Percentiles rank a stretch among this genome's conserved stretches.
Conservation (phyloP, 2,888 invertebrate species). For the Tuberolachnus salignus region DNA sequence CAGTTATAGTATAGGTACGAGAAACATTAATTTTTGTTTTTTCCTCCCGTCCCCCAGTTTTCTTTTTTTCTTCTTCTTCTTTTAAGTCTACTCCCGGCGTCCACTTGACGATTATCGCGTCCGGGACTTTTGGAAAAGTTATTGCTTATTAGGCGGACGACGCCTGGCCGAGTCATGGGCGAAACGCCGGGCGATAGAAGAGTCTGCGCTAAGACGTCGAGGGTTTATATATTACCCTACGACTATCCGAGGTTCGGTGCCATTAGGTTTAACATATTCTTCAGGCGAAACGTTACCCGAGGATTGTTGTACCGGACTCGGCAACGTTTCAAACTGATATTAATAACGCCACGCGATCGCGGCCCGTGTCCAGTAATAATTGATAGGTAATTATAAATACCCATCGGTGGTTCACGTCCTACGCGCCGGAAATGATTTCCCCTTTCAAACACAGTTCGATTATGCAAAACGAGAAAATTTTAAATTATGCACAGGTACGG, state of each 20-base stretch:
- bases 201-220: neutral
- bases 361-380: too few relatives aligned
- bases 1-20: neutral
- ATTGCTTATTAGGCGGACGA: conserved; percentile 1
- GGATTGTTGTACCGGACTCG: neutral
- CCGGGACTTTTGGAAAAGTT: conserved; percentile 7
- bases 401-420: too few relatives aligned
- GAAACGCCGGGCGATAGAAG: neutral
- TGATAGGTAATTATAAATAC: too few relatives aligned
- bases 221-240: neutral
- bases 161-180: conserved; percentile 2
- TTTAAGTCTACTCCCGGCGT: neutral
- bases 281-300: neutral
- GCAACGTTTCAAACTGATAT: neutral
- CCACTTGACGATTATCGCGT: conserved; percentile 8
- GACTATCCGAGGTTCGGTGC: neutral
- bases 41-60: too few relatives aligned
- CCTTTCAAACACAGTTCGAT: too few relatives aligned
- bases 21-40: too few relatives aligned
- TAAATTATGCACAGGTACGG: too few relatives aligned
- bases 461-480: too few relatives aligned
- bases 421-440: too few relatives aligned
- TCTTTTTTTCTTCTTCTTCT: too few relatives aligned
- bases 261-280: conserved; percentile 19
- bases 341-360: neutral